Percentiles rank a stretch among this genome's conserved stretches.
These are phyloP conservation scores for Podabrus alpinus DNA, from an alignment of 2,888 invertebrate genomes.

Conservation along the genomic window DNA sequence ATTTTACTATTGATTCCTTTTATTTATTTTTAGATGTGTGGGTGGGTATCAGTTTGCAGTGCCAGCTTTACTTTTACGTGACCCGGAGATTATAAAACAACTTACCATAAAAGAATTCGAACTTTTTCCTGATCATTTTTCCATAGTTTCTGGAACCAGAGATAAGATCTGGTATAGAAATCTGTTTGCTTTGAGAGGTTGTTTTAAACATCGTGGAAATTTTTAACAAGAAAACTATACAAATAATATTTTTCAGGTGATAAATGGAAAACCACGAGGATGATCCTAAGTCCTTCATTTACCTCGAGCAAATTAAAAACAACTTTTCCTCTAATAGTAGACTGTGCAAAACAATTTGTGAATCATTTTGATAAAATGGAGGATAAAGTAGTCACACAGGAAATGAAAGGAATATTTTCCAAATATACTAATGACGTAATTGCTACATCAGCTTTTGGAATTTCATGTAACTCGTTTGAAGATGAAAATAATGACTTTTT, in stretches of 20 bases:
- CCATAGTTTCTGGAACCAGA: not conserved
- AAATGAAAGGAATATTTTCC: conserved; percentile 56
- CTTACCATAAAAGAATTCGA: not conserved
- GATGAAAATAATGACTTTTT: conserved; percentile 58
- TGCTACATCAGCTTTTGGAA: conserved; percentile 57
- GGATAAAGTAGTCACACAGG: conserved; percentile 43
- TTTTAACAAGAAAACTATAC: not conserved
- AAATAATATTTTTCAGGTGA: not conserved
- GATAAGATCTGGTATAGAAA: not conserved
- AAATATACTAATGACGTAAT: conserved; percentile 59
- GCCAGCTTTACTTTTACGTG: not conserved
- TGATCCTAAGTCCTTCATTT: conserved; percentile 55
- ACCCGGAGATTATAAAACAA: not conserved
- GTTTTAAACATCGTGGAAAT: not conserved
- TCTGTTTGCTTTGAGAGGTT: not conserved
- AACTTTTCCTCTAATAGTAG: conserved; percentile 53
- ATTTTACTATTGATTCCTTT: too few relatives aligned
- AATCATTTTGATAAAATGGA: conserved; percentile 33
- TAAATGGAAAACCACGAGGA: conserved; percentile 52
- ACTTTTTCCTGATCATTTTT: not conserved
- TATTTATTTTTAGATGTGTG: not conserved
- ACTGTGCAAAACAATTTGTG: conserved; percentile 41
- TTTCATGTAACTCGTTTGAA: conserved; percentile 58
- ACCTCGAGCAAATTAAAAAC: conserved; percentile 57
- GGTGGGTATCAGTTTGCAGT: not conserved